These are phyloP conservation scores for Serripes groenlandicus DNA, from an alignment of 2,888 invertebrate genomes.

Conservation along the genomic window DNA sequence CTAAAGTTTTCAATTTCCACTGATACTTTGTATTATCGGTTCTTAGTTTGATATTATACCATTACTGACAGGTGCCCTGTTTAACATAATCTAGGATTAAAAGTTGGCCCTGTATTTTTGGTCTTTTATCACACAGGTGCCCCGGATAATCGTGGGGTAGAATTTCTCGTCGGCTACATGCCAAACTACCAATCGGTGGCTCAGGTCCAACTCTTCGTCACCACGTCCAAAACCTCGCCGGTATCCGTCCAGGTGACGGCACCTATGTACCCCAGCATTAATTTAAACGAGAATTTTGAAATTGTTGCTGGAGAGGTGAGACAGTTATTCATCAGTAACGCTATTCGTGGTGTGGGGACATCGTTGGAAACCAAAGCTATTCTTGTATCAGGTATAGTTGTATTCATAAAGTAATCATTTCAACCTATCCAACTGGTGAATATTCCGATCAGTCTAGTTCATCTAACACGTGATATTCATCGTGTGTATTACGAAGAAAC, in stretches of 20 bases:
- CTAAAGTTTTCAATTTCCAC: not conserved
- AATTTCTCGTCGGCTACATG: slow-evolving; percentile 40
- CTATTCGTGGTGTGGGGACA: slow-evolving; percentile 55
- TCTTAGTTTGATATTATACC: not conserved
- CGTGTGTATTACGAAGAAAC: too few species aligned
- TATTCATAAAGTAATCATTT: too few species aligned
- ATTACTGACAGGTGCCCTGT: not conserved
- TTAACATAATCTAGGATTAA: not conserved
- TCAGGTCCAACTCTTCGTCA: slow-evolving; percentile 51
- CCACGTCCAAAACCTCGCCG: slow-evolving; percentile 43
- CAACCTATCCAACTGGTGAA: too few species aligned
- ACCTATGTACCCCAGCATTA: slow-evolving; percentile 36
- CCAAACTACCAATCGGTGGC: slow-evolving; percentile 21
- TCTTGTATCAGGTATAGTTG: slow-evolving; percentile 47
- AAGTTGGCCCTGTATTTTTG: not conserved
- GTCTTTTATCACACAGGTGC: slow-evolving; percentile 1
- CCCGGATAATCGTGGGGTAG: slow-evolving; percentile 38
- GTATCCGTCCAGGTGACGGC: slow-evolving; percentile 59
- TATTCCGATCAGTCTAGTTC: too few species aligned
- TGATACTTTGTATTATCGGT: not conserved
- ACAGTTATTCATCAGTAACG: slow-evolving; percentile 42
- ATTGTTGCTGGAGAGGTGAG: slow-evolving; percentile 64
- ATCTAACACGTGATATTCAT: too few species aligned
- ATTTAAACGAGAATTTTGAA: slow-evolving; percentile 51
- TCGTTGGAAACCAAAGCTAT: slow-evolving; percentile 58